phyloP scores from a whole-genome alignment of 2,113 vertebrate genomes.

The Melanostigma gelatinosum region DNA sequence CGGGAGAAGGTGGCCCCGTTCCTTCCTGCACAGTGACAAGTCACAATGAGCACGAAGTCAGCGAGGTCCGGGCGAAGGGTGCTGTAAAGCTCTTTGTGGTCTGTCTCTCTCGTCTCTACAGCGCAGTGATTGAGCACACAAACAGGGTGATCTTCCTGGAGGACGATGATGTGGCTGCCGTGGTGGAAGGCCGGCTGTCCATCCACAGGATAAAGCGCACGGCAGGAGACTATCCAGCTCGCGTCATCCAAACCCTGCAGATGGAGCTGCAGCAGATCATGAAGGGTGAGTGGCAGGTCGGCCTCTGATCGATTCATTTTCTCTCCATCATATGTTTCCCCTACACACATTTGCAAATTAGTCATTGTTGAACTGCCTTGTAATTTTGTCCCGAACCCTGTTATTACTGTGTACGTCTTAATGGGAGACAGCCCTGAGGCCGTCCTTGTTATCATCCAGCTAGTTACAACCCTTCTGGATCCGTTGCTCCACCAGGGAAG shows the following conservation, averaged over 20 bases:
- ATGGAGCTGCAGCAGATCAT: slow-evolving; percentile 99
- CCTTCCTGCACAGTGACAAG: too few species aligned
- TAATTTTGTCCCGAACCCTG: slow-evolving; percentile 38
- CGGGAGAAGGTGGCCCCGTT: too few species aligned
- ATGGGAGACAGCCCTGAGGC: not conserved
- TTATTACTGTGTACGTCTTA: slow-evolving; percentile 28
- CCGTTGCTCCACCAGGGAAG: slow-evolving; percentile 11
- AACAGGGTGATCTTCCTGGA: slow-evolving; percentile 98
- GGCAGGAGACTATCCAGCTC: slow-evolving; percentile 90
- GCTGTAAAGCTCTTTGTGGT: not conserved
- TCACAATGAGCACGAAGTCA: too few species aligned
- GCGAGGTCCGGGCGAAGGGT: too few species aligned
- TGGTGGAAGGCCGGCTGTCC: slow-evolving; percentile 92
- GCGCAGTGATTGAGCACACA: slow-evolving; percentile 97
- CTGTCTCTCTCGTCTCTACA: slow-evolving; percentile 51
- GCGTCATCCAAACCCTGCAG: slow-evolving; percentile 96
- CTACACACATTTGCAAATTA: slow-evolving; percentile 11
- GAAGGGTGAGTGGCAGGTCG: slow-evolving; percentile 87
- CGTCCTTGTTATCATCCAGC: slow-evolving; percentile 16
- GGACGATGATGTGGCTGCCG: slow-evolving; percentile 95
- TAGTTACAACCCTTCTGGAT: slow-evolving; percentile 16
- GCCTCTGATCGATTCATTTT: slow-evolving; percentile 5
- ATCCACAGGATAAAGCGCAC: slow-evolving; percentile 97
- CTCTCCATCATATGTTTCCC: not conserved
- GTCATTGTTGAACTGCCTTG: slow-evolving; percentile 24